Base-by-base conservation (phyloP, 1,140 invertebrate species). In the Procambarus clarkii region DNA sequence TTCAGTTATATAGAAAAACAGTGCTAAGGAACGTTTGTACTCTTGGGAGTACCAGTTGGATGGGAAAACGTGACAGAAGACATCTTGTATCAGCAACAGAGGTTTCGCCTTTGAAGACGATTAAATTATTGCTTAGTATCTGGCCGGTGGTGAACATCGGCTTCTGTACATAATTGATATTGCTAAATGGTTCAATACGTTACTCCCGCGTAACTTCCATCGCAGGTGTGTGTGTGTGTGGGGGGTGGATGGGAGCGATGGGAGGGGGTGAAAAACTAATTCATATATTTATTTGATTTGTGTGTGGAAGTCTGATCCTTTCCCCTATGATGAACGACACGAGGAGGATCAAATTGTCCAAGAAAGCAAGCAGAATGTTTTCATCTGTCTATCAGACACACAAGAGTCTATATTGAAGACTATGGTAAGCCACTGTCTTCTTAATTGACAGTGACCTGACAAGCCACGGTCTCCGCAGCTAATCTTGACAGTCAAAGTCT, bases 101-200 rank as follows among this genome's bases (percentile, higher is more conserved):
- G 45, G 15, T 77, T 13, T 76, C 24, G 54, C 69, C 54, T 69
- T 54, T 8, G 34, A 50, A 48, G 34, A 24, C 34, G 11, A 64
- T 71, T 77, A 50, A 69, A 24, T 54, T 86, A 54, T 69, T 46
- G 58, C n/a, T 85, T n/a, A 64, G 58, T 81, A 60, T 81, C 24
- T 80, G 74, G n/a, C 78, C 34, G 78, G 45, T 48, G 46, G 18
- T 54, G n/a, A 54, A 81, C n/a, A 46, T 80, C 78, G 34, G 77
- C 69, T 88, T 81, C 54, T 50, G 80, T 77, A 81, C 80, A 69
- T 81, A 81, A 88, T 46, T 64, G n/a, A 46, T 34, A 34, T 60
- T 44, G 54, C 34, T 78, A 79, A 44, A 77, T 76, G 24, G 74
- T 46, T 74, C 54, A 46, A 86, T 24, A 24, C 50, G 76, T 84